Conservation (phyloP, 2,888 invertebrate genomes). For the Apodemia hepburni region DNA sequence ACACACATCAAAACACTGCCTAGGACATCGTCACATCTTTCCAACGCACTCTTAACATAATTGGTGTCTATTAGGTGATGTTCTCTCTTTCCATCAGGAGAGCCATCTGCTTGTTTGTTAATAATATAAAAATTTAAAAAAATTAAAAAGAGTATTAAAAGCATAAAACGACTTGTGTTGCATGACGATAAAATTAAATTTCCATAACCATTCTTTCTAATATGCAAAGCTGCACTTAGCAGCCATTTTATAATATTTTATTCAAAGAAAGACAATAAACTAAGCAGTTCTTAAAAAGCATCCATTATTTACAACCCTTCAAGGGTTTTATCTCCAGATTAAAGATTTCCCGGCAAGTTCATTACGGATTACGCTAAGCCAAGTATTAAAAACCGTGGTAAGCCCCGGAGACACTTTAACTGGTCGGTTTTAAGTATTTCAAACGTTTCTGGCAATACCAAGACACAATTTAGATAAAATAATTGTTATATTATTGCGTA, state of each 20-base stretch:
- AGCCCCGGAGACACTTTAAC: constrained; percentile 7
- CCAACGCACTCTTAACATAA: too few relatives aligned
- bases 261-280: constrained; percentile 2
- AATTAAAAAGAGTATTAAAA: too few relatives aligned
- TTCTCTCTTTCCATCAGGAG: too few relatives aligned
- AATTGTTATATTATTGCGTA: not conserved
- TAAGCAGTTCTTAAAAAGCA: not conserved
- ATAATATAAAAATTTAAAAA: too few relatives aligned
- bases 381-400: constrained; percentile 3
- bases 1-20: too few relatives aligned
- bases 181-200: not conserved
- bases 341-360: constrained; percentile 6
- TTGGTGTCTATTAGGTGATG: too few relatives aligned
- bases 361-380: constrained; percentile 11
- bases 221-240: not conserved
- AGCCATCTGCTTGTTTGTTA: too few relatives aligned
- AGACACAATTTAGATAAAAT: not conserved
- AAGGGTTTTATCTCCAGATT: constrained; percentile 4
- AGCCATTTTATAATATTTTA: constrained; percentile 1
- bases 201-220: not conserved
- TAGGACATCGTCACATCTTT: too few relatives aligned
- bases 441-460: not conserved
- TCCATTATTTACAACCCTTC: constrained; percentile 5
- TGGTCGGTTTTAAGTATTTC: not conserved
- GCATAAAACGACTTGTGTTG: too few relatives aligned